Evolutionary conservation across 2,797 vertebrate genomes (phyloP).

Genomic region (Sardinella longiceps): DNA sequence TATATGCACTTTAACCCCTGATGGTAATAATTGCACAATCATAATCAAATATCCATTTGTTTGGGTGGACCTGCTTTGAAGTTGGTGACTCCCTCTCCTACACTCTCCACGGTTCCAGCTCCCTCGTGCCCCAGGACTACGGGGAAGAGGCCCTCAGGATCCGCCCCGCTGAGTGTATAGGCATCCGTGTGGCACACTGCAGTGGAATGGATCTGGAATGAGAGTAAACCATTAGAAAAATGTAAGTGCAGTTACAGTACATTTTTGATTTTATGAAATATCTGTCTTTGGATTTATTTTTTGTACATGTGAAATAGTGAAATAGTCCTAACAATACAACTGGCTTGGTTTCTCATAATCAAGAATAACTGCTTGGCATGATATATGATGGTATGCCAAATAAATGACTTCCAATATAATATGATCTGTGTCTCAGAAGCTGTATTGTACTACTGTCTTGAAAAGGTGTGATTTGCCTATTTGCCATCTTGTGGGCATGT

Average conservation of each 20-base stretch:
- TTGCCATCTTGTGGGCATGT: background rate
- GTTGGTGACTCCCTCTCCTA: constrained; percentile 92
- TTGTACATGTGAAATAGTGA: no score
- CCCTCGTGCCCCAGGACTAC: constrained; percentile 96
- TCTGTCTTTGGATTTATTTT: background rate
- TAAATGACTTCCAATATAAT: background rate
- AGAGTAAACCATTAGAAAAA: background rate
- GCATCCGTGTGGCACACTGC: constrained; percentile 96
- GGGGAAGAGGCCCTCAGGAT: constrained; percentile 92
- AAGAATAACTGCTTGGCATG: background rate
- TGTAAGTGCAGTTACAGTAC: background rate
- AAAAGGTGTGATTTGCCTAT: background rate
- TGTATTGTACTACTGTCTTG: constrained; percentile 49
- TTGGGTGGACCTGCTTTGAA: constrained; percentile 84
- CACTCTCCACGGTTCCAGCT: constrained; percentile 91
- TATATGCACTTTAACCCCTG: no score
- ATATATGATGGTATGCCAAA: background rate
- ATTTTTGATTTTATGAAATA: background rate
- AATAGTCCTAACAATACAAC: no score
- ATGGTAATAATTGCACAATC: background rate
- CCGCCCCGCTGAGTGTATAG: constrained; percentile 91
- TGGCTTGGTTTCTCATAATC: no score
- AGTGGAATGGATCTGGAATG: constrained; percentile 84
- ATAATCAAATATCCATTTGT: background rate
- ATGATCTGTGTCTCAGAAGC: background rate